Evolutionary conservation across 2,113 vertebrate species (phyloP), one percentile per base, ranked within the genome.

Genomic region (Carassius auratus): DNA sequence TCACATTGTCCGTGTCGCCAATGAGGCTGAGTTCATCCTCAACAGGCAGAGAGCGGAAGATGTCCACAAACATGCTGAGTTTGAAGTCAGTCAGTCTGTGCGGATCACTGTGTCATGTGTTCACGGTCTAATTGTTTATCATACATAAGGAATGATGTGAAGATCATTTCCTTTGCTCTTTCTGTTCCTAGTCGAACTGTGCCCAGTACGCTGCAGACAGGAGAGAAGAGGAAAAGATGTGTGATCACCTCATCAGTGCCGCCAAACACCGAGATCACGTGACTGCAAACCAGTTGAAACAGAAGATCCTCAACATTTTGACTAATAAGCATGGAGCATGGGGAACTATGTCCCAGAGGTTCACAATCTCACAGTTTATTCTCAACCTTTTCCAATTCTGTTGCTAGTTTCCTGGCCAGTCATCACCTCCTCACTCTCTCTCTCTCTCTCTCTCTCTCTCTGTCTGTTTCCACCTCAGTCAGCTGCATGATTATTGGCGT

Each of bases 261-360:
- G 97, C 98, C 0, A 99, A 99, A 85, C 98, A 99, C 92, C 93
- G 98, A 77, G 98, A 99, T 88, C 98, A 99, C 0, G 98, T 99
- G 79, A 99, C 98, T 0, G 98, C 98, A 14, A 99, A 99, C 91
- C 98, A 99, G 88, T 95, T 99, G 86, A 99, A 99, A 85, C 98
- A 99, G 92, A 99, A 99, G 93, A 99, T 99, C 92, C 96, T 99
- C 81, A 99, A 99, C 92, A 99, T 99, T 82, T 93, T 99, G 68
- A 99, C 98, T 1, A 99, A 99, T 89, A 99, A 99, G 90, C 98
- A 99, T 0, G 98, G 98, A 30, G 98, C 98, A 1, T 99, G 98
- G 98, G 98, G 98, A 82, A 97, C 97, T 8, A 97, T 98, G 90
- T 98, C 97, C 83, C 96, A 98, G 90, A 98, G 98, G 98, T 95